Conservation (phyloP, 2,113 vertebrate genomes). For the Ammodytes marinus region DNA sequence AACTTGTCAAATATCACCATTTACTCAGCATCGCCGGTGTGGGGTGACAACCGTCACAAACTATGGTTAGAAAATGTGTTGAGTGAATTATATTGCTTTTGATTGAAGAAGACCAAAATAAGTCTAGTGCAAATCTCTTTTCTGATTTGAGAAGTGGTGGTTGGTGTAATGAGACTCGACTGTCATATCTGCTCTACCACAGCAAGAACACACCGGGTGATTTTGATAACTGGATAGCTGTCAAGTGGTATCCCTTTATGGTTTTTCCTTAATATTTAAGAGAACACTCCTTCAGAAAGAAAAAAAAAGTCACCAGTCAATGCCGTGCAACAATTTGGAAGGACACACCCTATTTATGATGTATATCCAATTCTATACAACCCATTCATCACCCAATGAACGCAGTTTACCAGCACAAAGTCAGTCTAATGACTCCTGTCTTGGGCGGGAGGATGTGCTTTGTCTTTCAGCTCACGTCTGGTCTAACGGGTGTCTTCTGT, state of each 20-base stretch:
- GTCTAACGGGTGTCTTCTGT: constrained; percentile 75
- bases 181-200: constrained; percentile 60
- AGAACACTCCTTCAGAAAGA: constrained; percentile 30
- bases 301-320: constrained; percentile 40
- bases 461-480: constrained; percentile 62
- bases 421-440: constrained; percentile 53
- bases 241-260: constrained; percentile 80
- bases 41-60: constrained; percentile 64
- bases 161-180: constrained; percentile 71
- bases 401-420: constrained; percentile 59
- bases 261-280: constrained; percentile 34
- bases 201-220: constrained; percentile 71
- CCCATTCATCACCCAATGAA: constrained; percentile 42
- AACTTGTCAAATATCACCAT: constrained; percentile 68
- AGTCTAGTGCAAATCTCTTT: constrained; percentile 89
- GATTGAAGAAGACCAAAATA: constrained; percentile 83
- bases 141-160: constrained; percentile 84
- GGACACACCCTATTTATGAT: constrained; percentile 53
- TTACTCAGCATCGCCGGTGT: constrained; percentile 70
- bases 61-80: constrained; percentile 67
- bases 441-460: constrained; percentile 58
- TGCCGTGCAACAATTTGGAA: constrained; percentile 65
- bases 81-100: constrained; percentile 86
- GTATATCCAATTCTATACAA: constrained; percentile 56
- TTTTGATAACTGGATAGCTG: constrained; percentile 57